Evolutionary conservation across 1,140 invertebrate genomes (phyloP).

Genomic region (Eupristina koningsbergeri): DNA sequence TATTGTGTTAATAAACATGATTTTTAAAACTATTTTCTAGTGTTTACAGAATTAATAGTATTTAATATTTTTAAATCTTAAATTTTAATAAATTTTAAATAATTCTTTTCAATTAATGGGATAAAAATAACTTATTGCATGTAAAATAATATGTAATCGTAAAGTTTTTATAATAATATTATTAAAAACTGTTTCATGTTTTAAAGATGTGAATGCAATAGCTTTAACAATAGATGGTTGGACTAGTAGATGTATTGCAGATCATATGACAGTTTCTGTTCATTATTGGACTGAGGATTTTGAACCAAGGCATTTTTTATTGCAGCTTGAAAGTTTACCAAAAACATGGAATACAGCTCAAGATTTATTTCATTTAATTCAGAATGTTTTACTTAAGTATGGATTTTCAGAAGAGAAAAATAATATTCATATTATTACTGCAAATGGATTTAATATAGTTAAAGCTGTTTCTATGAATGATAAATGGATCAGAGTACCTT

Average conservation of each 20-base stretch:
- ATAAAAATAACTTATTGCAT: too few relatives aligned
- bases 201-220: slow-evolving; percentile 39
- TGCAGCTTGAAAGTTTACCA: slow-evolving; percentile 48
- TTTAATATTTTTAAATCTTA: background rate
- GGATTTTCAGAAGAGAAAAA: slow-evolving; percentile 36
- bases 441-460: slow-evolving; percentile 45
- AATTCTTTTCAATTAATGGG: background rate
- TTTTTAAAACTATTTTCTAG: background rate
- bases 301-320: slow-evolving; percentile 39
- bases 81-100: background rate
- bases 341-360: slow-evolving; percentile 47
- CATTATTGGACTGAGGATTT: slow-evolving; percentile 50
- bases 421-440: slow-evolving; percentile 43
- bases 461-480: slow-evolving; percentile 43
- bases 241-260: slow-evolving; percentile 42
- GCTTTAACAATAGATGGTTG: slow-evolving; percentile 51
- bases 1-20: background rate
- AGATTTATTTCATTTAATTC: slow-evolving; percentile 47
- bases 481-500: slow-evolving; percentile 46
- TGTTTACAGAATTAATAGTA: too few relatives aligned
- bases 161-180: too few relatives aligned
- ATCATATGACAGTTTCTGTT: slow-evolving; percentile 47
- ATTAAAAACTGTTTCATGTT: too few relatives aligned
- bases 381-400: slow-evolving; percentile 50
- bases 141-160: too few relatives aligned